Conservation (phyloP, 30 jellyfish, hydroid and myxozoan genomes). For the Sanderia malayensis region DNA sequence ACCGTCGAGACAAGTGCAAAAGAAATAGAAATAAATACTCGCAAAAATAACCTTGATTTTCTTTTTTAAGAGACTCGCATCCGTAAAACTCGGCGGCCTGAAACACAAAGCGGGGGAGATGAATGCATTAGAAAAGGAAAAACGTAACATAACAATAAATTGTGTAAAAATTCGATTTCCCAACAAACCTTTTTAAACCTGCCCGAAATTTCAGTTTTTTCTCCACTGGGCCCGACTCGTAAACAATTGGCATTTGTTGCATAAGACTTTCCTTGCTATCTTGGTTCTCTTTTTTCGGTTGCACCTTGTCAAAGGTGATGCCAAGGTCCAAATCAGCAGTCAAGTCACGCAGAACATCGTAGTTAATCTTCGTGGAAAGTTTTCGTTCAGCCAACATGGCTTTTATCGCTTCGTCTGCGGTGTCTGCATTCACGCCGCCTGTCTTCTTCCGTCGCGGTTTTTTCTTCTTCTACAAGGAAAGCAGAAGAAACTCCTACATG, state of each 20-base stretch:
- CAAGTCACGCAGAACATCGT: slow-evolving; percentile 88
- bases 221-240: slow-evolving; percentile 73
- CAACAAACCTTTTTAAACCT: slow-evolving; percentile 39
- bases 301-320: slow-evolving; percentile 24
- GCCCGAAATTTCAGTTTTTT: slow-evolving; percentile 38
- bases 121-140: too few relatives aligned
- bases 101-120: not conserved
- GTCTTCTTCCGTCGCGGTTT: slow-evolving; percentile 56
- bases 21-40: too few relatives aligned
- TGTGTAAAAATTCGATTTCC: too few relatives aligned
- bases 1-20: too few relatives aligned
- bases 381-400: slow-evolving; percentile 86
- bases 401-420: slow-evolving; percentile 93
- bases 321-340: slow-evolving; percentile 64
- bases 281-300: slow-evolving; percentile 31
- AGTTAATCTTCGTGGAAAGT: slow-evolving; percentile 78
- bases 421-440: slow-evolving; percentile 57
- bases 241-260: slow-evolving; percentile 14
- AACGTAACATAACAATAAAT: too few relatives aligned
- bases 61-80: not conserved
- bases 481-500: too few relatives aligned
- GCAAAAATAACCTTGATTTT: slow-evolving; percentile 7
- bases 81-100: slow-evolving; percentile 6
- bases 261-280: slow-evolving; percentile 13
- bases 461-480: slow-evolving; percentile 34